Base-by-base conservation (phyloP, 2,797 vertebrate species). In the Malurus splendens region DNA sequence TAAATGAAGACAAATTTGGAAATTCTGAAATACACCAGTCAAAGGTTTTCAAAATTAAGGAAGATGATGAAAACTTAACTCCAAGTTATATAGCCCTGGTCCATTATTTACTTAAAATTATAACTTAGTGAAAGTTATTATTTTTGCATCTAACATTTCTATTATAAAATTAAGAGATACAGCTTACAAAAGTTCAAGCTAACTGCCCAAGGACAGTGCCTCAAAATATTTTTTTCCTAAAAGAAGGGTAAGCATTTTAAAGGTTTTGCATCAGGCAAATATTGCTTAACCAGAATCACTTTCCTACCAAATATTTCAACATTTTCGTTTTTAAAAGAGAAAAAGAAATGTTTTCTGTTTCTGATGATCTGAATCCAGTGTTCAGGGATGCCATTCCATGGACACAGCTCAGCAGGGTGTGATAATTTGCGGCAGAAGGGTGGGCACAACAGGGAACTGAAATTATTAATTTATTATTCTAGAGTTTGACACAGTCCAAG, bases 291-390 rank as follows among this genome's bases (percentile, higher is more conserved):
- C 4, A 25, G 5, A 8, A 36, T 17, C 41, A 19, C 51, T 56
- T 20, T 0, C 0, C 8, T 7, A 62, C 7, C 3, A 66, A 36
- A 13, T 28, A 45, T 22, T 75, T 65, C 17, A 4, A 62, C 7
- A 18, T 1, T 1, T 4, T 14, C 30, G 0, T 4, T 61, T 20
- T 47, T 36, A 3, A 18, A 67, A 42, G n/a, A 12, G 1, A 14
- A 18, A 22, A 14, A 20, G 3, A 41, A 1, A 27, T 8, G 6
- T 50, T 70, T 54, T 65, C 38, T 52, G 20, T 23, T 64, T 36
- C 12, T 70, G 32, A 2, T 22, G 14, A 8, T 12, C 27, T 14
- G 7, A 57, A 33, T 4, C 3, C 14, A 42, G 28, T 18, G 38
- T 1, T 39, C 9, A 18, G 36, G 41, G 50, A 14, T 4, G 13